These are phyloP conservation scores for Lithobates pipiens DNA, from an alignment of 2,797 vertebrate genomes.

Conservation along the genomic window DNA sequence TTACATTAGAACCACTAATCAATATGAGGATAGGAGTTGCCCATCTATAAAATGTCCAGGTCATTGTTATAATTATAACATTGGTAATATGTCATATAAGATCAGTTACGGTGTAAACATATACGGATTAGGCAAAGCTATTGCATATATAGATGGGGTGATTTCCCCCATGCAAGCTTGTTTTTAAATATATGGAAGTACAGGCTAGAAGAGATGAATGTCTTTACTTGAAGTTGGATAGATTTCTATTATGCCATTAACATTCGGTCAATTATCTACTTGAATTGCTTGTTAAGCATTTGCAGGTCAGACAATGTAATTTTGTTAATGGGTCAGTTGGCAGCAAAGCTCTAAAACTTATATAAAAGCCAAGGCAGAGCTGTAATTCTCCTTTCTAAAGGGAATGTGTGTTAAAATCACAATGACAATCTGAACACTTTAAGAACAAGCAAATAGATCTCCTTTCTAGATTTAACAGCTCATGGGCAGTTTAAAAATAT, in stretches of 20 bases:
- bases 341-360: constrained; percentile 38
- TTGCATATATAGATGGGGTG: not conserved
- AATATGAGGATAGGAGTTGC: too few relatives aligned
- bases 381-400: constrained; percentile 14
- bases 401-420: constrained; percentile 14
- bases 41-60: too few relatives aligned
- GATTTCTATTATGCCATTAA: constrained; percentile 36
- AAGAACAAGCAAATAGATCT: constrained; percentile 18
- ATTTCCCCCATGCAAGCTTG: not conserved
- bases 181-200: not conserved
- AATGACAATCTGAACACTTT: constrained; percentile 1
- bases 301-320: constrained; percentile 48
- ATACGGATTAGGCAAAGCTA: not conserved
- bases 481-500: constrained; percentile 19
- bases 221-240: constrained; percentile 6
- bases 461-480: constrained; percentile 2
- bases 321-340: constrained; percentile 53
- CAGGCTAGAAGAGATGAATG: constrained; percentile 13
- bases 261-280: constrained; percentile 33
- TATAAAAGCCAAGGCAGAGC: constrained; percentile 1
- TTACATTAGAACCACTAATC: too few relatives aligned
- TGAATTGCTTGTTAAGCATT: constrained; percentile 58
- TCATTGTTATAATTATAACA: not conserved
- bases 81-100: not conserved
- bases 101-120: not conserved